Evolutionary conservation across 2,888 invertebrate genomes (phyloP).

Genomic region (Acrocera orbiculus): DNA sequence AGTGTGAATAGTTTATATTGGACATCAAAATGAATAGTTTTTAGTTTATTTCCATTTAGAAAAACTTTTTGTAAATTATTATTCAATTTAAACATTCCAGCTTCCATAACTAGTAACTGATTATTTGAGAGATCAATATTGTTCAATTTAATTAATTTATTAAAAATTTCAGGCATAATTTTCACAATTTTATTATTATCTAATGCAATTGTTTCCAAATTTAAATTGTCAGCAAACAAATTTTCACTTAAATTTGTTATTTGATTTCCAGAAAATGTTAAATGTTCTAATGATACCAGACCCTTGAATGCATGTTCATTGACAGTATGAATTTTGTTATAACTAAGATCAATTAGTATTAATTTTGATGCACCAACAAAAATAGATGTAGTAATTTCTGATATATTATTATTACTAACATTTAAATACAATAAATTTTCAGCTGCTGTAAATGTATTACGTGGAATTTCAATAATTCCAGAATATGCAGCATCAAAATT

Average conservation of each 20-base stretch:
- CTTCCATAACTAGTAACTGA: slow-evolving; percentile 19
- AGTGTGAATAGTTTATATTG: slow-evolving; percentile 21
- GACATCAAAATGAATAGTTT: slow-evolving; percentile 18
- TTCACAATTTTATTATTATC: slow-evolving; percentile 23
- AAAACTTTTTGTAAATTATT: slow-evolving; percentile 21
- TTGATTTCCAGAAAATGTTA: slow-evolving; percentile 22
- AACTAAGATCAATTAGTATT: slow-evolving; percentile 24
- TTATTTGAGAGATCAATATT: slow-evolving; percentile 26
- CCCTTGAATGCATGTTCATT: slow-evolving; percentile 25
- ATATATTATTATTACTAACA: slow-evolving; percentile 24
- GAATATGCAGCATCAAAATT: slow-evolving; percentile 26
- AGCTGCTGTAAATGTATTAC: slow-evolving; percentile 26
- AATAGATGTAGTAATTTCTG: slow-evolving; percentile 24
- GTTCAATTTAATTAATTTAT: slow-evolving; percentile 22
- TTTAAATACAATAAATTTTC: slow-evolving; percentile 22
- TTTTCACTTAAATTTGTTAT: slow-evolving; percentile 20
- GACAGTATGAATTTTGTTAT: slow-evolving; percentile 20
- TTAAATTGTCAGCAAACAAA: slow-evolving; percentile 23
- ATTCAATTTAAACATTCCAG: slow-evolving; percentile 23
- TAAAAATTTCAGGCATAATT: slow-evolving; percentile 23
- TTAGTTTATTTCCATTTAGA: slow-evolving; percentile 19
- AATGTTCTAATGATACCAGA: slow-evolving; percentile 20
- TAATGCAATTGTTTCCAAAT: slow-evolving; percentile 21
- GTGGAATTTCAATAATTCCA: slow-evolving; percentile 23
- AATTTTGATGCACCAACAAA: slow-evolving; percentile 25